Base-by-base conservation (phyloP, 2,113 vertebrate genomes). In the Zosterops borbonicus region DNA sequence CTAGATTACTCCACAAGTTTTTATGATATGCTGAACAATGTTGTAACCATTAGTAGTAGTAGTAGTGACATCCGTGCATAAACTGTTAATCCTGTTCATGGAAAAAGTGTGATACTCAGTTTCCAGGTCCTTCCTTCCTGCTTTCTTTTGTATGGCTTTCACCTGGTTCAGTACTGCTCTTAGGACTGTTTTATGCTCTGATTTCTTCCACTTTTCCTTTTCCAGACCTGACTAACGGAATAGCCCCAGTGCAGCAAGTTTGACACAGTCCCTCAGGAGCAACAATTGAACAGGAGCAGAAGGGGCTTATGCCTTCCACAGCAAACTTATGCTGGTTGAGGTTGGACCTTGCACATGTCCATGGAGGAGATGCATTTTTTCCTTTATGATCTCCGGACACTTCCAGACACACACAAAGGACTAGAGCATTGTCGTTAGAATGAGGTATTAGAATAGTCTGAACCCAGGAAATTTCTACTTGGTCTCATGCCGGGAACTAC, bases 191-290 rank as follows among this genome's bases (percentile, higher is more conserved):
- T 90, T 70, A 73, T 53, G 20, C 4, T 63, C 23, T 70, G 25
- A 41, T 79, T 94, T 73, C 37, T 62, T 55, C 31, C 24, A 11
- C 33, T 85, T 79, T 94, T 27, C 19, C 12, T 88, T 33, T 80
- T 82, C 24, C 39, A 58, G 35, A n/a, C 31, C 16, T 70, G 53
- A 8, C 33, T 80, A 50, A 60, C 4, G 67, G 8, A 79, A 15
- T 21, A 80, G 47, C 8, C 28, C 18, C 15, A 44, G 9, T 16
- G 28, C 15, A 75, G 28, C 14, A 70, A 39, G 27, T 42, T 33
- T n/a, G 31, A 13, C 28, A 18, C 0, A 7, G 12, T 7, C 15
- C 20, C 44, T 49, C 16, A 2, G 1, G 9, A 60, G 31, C 13
- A 84, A 42, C 9, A 21, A 19, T 2, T 35, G 50, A 67, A 62